Base-by-base conservation (phyloP, 2,888 invertebrate species). In the Mesorhabditis sp. region DNA sequence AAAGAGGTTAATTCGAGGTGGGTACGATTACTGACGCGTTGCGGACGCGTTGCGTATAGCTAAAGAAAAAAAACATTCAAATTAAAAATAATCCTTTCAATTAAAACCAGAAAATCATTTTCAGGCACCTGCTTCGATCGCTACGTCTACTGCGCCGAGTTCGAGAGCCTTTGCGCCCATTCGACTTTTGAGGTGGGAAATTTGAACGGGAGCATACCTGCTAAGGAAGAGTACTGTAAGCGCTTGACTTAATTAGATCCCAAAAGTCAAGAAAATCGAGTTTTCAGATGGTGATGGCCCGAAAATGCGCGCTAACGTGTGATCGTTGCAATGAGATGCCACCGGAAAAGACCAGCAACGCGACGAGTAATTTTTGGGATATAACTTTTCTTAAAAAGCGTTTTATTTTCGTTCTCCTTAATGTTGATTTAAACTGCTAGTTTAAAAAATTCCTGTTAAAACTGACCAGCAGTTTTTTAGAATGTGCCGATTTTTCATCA, bases 121-220 rank as follows among this genome's bases (percentile, higher is more conserved):
- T 50, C 58, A 50, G 58, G 58, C 58, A 50, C 58, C n/a, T 50
- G 58, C n/a, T 50, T 50, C 58, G 58, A 50, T n/a, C 58, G 58
- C 7, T 50, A 50, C 58, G n/a, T 50, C n/a, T 50, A 50, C n/a
- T 50, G 58, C n/a, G 58, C 10, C 7, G 58, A 50, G n/a, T 50
- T 50, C n/a, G 10, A n/a, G 7, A 50, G 10, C 10, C 58, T 50
- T n/a, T 50, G 58, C 58, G n/a, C 58, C n/a, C 58, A 50, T 50
- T n/a, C 58, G n/a, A 50, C 58, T 10, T 50, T 50, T 50, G 58
- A 50, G 58, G 58, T 50, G 10, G 58, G 58, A 28, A 28, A 28
- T 28, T 28, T 28, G 28, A 28, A 28, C 28, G 28, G 28, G 28
- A 28, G 28, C 28, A 28, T 28, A 28, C 28, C 2, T 28, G 28